Percentiles rank a stretch among this genome's conserved stretches.
Conservation (phyloP, 2,113 vertebrate genomes). For the Athene cunicularia region DNA sequence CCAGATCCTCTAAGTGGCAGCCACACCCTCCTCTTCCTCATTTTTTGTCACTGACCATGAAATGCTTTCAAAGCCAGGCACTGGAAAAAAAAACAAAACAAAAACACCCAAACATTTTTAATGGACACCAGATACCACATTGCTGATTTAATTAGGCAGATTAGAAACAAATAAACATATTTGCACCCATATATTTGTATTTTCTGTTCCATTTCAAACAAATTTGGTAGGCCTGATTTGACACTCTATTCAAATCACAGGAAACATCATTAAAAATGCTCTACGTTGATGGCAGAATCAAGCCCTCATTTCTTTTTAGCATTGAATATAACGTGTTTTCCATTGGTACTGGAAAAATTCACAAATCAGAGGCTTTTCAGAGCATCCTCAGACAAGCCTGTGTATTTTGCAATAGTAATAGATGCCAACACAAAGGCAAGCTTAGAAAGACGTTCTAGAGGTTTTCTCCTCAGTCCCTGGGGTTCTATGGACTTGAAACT, state of each 20-base stretch:
- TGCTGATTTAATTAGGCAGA: background rate
- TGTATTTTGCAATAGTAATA: background rate
- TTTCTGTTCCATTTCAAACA: conserved; percentile 9
- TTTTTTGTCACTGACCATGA: conserved; percentile 23
- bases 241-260: background rate
- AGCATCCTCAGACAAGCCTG: background rate
- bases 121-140: background rate
- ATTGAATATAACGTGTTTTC: background rate
- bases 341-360: background rate
- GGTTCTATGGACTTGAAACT: background rate
- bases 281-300: background rate
- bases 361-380: background rate
- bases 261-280: background rate
- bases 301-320: background rate
- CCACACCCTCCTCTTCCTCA: conserved; percentile 46
- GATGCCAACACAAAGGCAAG: background rate
- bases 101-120: background rate
- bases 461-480: background rate
- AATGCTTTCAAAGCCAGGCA: background rate
- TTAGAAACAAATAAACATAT: conserved; percentile 1
- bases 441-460: background rate
- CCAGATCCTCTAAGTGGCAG: background rate
- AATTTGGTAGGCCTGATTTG: background rate
- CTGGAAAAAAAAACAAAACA: background rate
- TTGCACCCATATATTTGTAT: background rate